Evolutionary conservation across 2,888 invertebrate genomes (phyloP), one percentile per base, ranked within the genome.

Genomic region (Anorthoa munda): DNA sequence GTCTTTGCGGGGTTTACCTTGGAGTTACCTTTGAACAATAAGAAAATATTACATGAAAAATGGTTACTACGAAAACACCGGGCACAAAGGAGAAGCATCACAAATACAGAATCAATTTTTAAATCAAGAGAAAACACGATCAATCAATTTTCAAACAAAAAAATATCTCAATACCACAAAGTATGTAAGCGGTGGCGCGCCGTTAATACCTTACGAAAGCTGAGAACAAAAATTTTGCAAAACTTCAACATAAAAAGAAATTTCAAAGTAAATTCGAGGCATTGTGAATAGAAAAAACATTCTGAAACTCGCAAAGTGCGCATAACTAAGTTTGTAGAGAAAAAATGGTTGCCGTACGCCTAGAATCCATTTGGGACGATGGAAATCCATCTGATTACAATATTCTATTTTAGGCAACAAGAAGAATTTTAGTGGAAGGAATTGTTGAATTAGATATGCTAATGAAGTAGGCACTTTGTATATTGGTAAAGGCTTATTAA

Each of bases 21-120:
- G 82, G 17, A 66, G 82, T 79, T 79, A 82, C 78, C 78, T 79
- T 82, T 17, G 78, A 78, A 78, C 78, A 78, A 78, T 78, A 78
- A 78, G 56, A 79, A 79, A 68, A 79, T 77, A 68, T 79, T 79
- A 79, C 13, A 68, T 26, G 60, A 77, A 69, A 61, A 82, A 46
- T 70, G 55, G 31, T 66, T n/a, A 48, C 81, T 56, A 77, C 31
- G 55, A 26, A 75, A 77, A 77, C 75, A 77, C 51, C 53, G 48
- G 46, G 26, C 61, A 75, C 66, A 81, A 81, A 75, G 56, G 39
- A 60, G 56, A 75, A 76, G 66, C 82, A 64, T 58, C 18, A 81
- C 64, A 78, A 76, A 81, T 82, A 81, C 82, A 77, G 48, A 65
- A 76, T 46, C 17, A 59, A 45, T 55, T 59, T 53, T 13, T 2